These are phyloP conservation scores for Athene noctua DNA, from an alignment of 2,113 vertebrate species.

Conservation along the genomic window DNA sequence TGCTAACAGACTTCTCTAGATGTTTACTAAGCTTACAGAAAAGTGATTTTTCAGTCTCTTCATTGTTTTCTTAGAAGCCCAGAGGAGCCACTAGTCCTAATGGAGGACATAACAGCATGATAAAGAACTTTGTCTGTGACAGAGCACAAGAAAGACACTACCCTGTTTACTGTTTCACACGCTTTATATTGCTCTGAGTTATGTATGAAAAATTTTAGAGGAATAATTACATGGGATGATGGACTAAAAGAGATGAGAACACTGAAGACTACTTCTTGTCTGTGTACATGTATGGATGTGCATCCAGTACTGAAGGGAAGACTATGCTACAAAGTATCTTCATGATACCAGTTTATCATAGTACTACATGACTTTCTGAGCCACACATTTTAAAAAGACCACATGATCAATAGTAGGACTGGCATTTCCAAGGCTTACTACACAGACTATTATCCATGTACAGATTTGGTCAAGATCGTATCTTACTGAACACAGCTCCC, in stretches of 20 bases:
- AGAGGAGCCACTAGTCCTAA: not conserved
- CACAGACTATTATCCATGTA: not conserved
- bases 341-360: not conserved
- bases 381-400: not conserved
- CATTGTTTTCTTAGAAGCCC: not conserved
- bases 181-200: not conserved
- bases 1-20: not conserved
- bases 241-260: not conserved
- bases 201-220: not conserved
- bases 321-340: not conserved
- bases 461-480: not conserved
- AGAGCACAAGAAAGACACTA: not conserved
- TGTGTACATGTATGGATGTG: not conserved
- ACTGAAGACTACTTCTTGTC: not conserved
- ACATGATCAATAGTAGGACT: not conserved
- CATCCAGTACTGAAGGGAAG: not conserved
- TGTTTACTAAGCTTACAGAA: not conserved
- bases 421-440: not conserved
- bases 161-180: not conserved
- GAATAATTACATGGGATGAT: not conserved
- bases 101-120: not conserved
- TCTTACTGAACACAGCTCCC: not conserved
- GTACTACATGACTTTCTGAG: not conserved
- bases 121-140: not conserved
- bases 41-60: not conserved